Evolutionary conservation across 2,113 vertebrate species (phyloP).

Genomic region (Strigops habroptila): DNA sequence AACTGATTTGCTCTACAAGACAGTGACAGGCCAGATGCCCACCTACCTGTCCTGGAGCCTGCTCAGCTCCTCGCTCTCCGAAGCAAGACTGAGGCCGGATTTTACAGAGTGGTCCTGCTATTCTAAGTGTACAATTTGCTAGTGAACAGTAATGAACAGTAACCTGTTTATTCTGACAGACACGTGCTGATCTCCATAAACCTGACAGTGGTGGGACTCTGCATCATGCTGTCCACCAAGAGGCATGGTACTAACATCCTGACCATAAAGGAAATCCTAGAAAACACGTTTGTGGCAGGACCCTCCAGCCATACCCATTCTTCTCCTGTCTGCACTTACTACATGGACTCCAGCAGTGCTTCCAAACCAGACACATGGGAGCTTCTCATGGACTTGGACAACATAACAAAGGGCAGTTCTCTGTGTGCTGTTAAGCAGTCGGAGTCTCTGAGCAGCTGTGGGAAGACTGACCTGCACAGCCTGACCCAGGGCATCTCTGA

Average conservation of each 20-base stretch:
- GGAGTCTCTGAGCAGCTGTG: background rate
- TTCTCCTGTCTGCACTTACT: background rate
- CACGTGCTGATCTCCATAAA: background rate
- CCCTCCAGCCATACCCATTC: background rate
- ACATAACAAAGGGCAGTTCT: background rate
- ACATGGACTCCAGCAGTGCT: background rate
- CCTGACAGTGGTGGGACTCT: background rate
- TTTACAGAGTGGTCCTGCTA: background rate
- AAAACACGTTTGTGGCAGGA: constrained; percentile 27
- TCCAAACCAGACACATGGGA: background rate
- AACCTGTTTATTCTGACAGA: background rate
- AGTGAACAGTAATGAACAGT: background rate
- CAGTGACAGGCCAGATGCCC: fast-evolving
- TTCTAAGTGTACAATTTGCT: background rate
- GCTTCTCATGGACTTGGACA: background rate
- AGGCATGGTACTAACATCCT: background rate
- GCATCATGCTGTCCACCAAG: constrained; percentile 32
- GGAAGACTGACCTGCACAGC: background rate
- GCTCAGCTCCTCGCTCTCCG: background rate
- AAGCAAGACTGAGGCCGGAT: background rate
- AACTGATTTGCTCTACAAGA: background rate
- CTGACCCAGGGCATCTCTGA: constrained; percentile 16
- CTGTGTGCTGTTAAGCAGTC: background rate
- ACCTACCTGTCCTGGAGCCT: background rate
- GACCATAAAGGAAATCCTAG: constrained; percentile 45